Evolutionary conservation across 2,888 invertebrate species (phyloP).

Genomic region (Belgica antarctica): DNA sequence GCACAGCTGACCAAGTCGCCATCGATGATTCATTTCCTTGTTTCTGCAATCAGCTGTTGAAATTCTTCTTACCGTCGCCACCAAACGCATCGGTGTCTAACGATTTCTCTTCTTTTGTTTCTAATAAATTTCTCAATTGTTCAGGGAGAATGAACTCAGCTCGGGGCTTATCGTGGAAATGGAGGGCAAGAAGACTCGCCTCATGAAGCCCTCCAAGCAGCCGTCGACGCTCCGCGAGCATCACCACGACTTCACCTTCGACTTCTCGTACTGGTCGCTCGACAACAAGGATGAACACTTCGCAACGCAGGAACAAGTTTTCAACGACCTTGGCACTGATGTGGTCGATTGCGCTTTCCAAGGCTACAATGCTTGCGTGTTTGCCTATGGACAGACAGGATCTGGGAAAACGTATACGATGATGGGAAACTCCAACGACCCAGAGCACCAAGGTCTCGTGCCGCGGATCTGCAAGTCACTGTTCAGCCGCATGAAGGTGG

Average conservation of each 20-base stretch:
- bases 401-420: slow-evolving; percentile 89
- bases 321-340: slow-evolving; percentile 69
- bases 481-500: slow-evolving; percentile 77
- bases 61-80: not conserved
- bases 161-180: slow-evolving; percentile 81
- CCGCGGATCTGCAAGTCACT: slow-evolving; percentile 82
- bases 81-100: not conserved
- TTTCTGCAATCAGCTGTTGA: not conserved
- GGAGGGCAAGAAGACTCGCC: slow-evolving; percentile 78
- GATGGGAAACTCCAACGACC: slow-evolving; percentile 72
- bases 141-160: slow-evolving; percentile 81
- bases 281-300: slow-evolving; percentile 67
- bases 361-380: slow-evolving; percentile 74
- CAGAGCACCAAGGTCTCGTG: slow-evolving; percentile 78
- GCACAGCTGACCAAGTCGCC: not conserved
- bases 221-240: slow-evolving; percentile 57
- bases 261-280: slow-evolving; percentile 85
- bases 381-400: slow-evolving; percentile 89
- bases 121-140: too few relatives aligned
- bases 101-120: slow-evolving; percentile 14
- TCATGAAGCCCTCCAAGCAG: slow-evolving; percentile 61
- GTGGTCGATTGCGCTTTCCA: slow-evolving; percentile 73
- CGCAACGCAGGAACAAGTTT: slow-evolving; percentile 78
- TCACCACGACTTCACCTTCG: slow-evolving; percentile 84
- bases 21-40: not conserved